These are phyloP conservation scores for Columba guinea DNA, from an alignment of 2,797 vertebrate species.

Conservation along the genomic window DNA sequence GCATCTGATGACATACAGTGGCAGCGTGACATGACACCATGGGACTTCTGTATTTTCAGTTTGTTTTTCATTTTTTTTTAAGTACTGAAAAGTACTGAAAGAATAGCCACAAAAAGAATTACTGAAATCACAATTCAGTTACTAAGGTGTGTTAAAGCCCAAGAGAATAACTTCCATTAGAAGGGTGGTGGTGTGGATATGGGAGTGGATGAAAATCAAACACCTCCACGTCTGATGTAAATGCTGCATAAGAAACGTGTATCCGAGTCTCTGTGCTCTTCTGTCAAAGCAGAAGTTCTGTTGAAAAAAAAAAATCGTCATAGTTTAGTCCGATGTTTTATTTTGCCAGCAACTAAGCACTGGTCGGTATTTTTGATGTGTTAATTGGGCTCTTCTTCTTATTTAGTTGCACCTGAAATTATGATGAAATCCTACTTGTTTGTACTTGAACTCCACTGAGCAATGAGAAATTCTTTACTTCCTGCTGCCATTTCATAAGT, in stretches of 20 bases:
- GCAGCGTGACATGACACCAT: rapidly evolving
- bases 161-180: not conserved
- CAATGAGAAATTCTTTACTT: not conserved
- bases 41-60: slow-evolving; percentile 15
- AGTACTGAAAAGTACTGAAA: not conserved
- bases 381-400: not conserved
- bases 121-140: not conserved
- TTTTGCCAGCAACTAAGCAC: not conserved
- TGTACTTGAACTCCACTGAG: not conserved
- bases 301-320: not conserved
- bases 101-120: not conserved
- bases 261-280: not conserved
- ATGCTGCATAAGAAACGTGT: not conserved
- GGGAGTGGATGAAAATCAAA: not conserved
- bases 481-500: not conserved
- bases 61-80: not conserved
- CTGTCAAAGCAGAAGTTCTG: not conserved
- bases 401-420: not conserved
- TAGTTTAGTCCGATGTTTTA: not conserved
- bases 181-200: not conserved
- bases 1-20: not conserved
- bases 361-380: not conserved
- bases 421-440: not conserved
- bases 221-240: not conserved
- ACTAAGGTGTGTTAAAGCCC: not conserved